phyloP scores from a whole-genome alignment of 2,113 vertebrate species.

The Corydoras maculifer region DNA sequence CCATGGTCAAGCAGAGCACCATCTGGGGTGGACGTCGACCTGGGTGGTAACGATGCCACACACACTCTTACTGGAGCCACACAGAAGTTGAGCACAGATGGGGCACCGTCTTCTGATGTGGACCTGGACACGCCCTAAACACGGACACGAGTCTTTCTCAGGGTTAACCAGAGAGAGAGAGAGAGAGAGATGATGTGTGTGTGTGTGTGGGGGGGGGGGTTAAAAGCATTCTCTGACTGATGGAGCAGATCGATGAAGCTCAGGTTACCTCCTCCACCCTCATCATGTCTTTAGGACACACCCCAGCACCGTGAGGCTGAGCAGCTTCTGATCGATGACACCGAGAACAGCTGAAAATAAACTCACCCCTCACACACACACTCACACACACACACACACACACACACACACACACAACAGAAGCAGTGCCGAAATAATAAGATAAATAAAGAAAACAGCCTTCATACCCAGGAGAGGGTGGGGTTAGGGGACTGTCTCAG shows the following conservation, averaged over 20 bases:
- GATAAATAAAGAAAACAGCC: no score
- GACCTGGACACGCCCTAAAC: slow-evolving; percentile 29
- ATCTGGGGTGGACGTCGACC: slow-evolving; percentile 50
- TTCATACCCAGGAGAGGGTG: no score
- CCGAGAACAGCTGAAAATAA: slow-evolving; percentile 34
- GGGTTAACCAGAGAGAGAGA: slow-evolving; percentile 32
- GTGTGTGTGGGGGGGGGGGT: slow-evolving; percentile 22
- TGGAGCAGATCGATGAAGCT: slow-evolving; percentile 43
- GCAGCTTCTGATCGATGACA: slow-evolving; percentile 23
- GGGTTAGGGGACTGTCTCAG: no score
- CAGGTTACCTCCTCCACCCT: slow-evolving; percentile 44
- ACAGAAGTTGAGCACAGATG: background rate
- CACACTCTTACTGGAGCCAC: slow-evolving; percentile 16
- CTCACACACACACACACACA: background rate
- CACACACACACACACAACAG: no score
- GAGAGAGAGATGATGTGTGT: slow-evolving; percentile 26
- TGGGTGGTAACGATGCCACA: background rate
- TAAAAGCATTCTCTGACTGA: slow-evolving; percentile 41
- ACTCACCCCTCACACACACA: slow-evolving; percentile 4
- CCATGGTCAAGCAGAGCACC: slow-evolving; percentile 75
- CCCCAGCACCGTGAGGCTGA: slow-evolving; percentile 8
- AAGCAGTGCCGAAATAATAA: no score
- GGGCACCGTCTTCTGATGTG: slow-evolving; percentile 11
- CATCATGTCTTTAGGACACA: slow-evolving; percentile 2
- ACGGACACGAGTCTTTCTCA: slow-evolving; percentile 8